Evolutionary conservation across 2,888 invertebrate species (phyloP), one percentile per base, ranked within the genome.

Genomic region (Andrena fulva): DNA sequence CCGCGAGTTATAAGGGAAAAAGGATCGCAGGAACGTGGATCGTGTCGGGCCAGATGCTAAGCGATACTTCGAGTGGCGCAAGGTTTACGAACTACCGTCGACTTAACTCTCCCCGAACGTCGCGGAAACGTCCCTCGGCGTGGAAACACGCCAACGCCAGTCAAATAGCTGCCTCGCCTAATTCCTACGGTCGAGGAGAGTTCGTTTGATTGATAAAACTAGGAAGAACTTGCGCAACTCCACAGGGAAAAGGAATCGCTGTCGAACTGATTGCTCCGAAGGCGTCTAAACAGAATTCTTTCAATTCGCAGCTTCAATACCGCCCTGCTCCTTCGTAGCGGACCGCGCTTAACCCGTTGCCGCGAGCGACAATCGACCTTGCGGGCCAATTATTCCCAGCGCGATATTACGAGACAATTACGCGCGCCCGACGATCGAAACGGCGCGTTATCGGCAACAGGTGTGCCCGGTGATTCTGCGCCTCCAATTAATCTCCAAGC

Each of bases 341-440:
- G n/a, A 24, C 10, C 24, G 66, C 16, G 24, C 1, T 16, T 16
- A 27, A 27, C 5, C 42, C 10, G 10, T 54, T 33, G 8, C 2
- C 35, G 31, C 7, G 16, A 54, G 31, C 33, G 4, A 24, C 33
- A 16, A 48, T n/a, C 24, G 60, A 60, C 60, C 33, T 54, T 12
- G 52, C 20, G 2, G 0, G 24, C 7, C n/a, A 72, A 77, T 77
- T 56, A 64, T 56, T 24, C 52, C 27, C 52, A 27, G 16, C 27
- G 24, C 16, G 29, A 59, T 60, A 54, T 60, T 63, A 29, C 59
- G 42, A 7, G n/a, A 16, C 42, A 31, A n/a, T 63, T 60, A 52
- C 16, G 2, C 24, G 3, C 68, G 24, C 1, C 8, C 54, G n/a
- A n/a, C 33, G 31, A 52, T 62, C 29, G 50, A 33, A 63, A 56